A percentile compares a stretch with the other conserved stretches of the same genome.
These are phyloP conservation scores for Syngnathus rostellatus DNA, from an alignment of 2,797 vertebrate genomes.

Conservation along the genomic window DNA sequence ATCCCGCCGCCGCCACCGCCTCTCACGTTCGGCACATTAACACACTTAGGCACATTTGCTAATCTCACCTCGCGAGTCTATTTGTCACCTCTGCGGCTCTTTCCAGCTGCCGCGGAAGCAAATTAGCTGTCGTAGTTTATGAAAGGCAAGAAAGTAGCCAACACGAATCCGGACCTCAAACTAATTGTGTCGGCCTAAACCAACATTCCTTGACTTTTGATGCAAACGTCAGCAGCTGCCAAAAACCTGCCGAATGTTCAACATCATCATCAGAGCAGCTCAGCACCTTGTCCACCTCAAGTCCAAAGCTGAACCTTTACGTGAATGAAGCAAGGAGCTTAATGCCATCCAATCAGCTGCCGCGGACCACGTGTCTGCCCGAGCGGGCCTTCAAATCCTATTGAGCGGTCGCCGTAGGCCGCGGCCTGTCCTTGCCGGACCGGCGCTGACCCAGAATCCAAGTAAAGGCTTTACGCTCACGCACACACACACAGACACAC, in stretches of 20 bases:
- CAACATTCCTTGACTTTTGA: too few species aligned
- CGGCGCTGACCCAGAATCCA: constrained; percentile 49
- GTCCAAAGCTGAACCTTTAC: background rate
- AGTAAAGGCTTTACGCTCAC: constrained; percentile 62
- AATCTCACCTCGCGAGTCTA: constrained; percentile 74
- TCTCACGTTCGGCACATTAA: constrained; percentile 89
- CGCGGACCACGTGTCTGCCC: background rate
- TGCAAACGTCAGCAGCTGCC: too few species aligned
- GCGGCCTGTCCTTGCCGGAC: constrained; percentile 56
- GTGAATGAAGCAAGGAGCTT: constrained; percentile 35
- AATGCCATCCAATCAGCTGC: constrained; percentile 54
- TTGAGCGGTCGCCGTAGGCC: constrained; percentile 47
- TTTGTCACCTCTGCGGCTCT: constrained; percentile 77
- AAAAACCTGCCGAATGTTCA: too few species aligned
- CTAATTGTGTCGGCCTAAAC: too few species aligned
- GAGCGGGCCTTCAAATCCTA: constrained; percentile 57
- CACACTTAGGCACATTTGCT: constrained; percentile 97
- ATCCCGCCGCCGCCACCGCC: constrained; percentile 51
- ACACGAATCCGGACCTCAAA: background rate
- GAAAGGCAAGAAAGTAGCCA: background rate
- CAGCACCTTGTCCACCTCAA: background rate
- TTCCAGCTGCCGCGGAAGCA: constrained; percentile 32
- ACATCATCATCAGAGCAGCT: too few species aligned
- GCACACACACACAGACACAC: constrained; percentile 9
- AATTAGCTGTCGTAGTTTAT: constrained; percentile 33